Evolutionary conservation across 2,113 vertebrate species (phyloP).

Genomic region (Condylura cristata): DNA sequence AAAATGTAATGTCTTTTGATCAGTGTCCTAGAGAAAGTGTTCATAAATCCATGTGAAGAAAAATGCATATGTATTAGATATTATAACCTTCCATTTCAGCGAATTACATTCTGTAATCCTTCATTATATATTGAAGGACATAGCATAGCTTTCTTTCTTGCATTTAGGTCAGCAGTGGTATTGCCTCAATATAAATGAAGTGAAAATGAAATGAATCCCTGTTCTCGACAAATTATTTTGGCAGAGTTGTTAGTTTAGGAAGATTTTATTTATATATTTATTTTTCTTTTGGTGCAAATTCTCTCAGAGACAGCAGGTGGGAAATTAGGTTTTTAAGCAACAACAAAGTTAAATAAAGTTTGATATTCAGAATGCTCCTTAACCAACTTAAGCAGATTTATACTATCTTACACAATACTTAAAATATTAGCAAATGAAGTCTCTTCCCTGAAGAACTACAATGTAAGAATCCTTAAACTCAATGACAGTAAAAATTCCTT

Average conservation of each 20-base stretch:
- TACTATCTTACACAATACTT: background rate
- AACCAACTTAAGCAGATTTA: conserved; percentile 10
- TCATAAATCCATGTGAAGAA: conserved; percentile 69
- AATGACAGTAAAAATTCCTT: conserved; percentile 31
- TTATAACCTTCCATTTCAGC: conserved; percentile 63
- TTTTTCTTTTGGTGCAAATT: conserved; percentile 10
- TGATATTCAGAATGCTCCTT: conserved; percentile 35
- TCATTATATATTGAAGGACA: conserved; percentile 69
- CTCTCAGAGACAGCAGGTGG: background rate
- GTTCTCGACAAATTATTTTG: conserved; percentile 7
- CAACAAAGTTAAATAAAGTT: conserved; percentile 13
- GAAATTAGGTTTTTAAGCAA: background rate
- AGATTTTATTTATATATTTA: conserved; percentile 16
- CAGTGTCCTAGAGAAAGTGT: conserved; percentile 44
- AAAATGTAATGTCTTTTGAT: conserved; percentile 53
- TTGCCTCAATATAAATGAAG: conserved; percentile 58
- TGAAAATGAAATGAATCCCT: background rate
- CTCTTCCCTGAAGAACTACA: background rate
- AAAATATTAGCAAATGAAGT: conserved; percentile 39
- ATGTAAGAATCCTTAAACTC: conserved; percentile 24
- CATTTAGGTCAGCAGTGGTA: conserved; percentile 49
- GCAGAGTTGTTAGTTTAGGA: background rate
- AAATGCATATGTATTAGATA: conserved; percentile 71
- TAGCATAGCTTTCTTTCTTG: conserved; percentile 23
- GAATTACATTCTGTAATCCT: conserved; percentile 74